Evolutionary conservation across 1,140 invertebrate genomes (phyloP).

Genomic region (Drosophila pallidifrons): DNA sequence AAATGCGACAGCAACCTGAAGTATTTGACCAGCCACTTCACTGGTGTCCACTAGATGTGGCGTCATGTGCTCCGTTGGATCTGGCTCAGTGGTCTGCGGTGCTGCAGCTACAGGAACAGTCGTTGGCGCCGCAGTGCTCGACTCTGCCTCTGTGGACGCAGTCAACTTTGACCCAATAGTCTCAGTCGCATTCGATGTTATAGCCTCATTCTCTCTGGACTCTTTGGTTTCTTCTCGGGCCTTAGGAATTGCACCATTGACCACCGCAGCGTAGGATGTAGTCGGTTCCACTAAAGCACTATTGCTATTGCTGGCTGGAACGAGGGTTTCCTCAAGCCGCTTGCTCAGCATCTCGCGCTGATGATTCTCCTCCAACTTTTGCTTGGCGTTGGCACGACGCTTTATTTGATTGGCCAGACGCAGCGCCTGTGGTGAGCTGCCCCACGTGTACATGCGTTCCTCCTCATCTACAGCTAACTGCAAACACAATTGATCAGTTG

Average conservation of each 20-base stretch:
- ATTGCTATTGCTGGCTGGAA: slow-evolving; percentile 36
- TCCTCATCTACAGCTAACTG: slow-evolving; percentile 90
- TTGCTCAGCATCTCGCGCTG: slow-evolving; percentile 74
- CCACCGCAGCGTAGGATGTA: slow-evolving; percentile 71
- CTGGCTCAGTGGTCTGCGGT: slow-evolving; percentile 52
- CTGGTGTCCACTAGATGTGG: slow-evolving; percentile 87
- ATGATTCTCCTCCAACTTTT: slow-evolving; percentile 85
- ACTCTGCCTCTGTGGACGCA: neutral
- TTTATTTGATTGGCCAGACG: slow-evolving; percentile 89
- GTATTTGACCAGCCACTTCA: slow-evolving; percentile 86
- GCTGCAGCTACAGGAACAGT: neutral
- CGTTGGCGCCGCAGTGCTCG: neutral
- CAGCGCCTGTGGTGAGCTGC: slow-evolving; percentile 91
- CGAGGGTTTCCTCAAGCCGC: slow-evolving; percentile 73
- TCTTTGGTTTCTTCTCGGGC: slow-evolving; percentile 57
- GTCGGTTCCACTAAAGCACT: slow-evolving; percentile 60
- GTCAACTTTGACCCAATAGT: slow-evolving; percentile 29
- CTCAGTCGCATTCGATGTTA: slow-evolving; percentile 59
- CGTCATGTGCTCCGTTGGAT: slow-evolving; percentile 86
- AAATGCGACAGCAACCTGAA: slow-evolving; percentile 85
- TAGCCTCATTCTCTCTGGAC: slow-evolving; percentile 53
- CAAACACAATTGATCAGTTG: slow-evolving; percentile 39
- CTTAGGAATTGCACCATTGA: slow-evolving; percentile 62
- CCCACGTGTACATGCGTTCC: slow-evolving; percentile 91
- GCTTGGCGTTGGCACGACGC: slow-evolving; percentile 86